Base-by-base conservation (phyloP, 2,888 invertebrate species). In the Parapristionchus giblindavisi region DNA sequence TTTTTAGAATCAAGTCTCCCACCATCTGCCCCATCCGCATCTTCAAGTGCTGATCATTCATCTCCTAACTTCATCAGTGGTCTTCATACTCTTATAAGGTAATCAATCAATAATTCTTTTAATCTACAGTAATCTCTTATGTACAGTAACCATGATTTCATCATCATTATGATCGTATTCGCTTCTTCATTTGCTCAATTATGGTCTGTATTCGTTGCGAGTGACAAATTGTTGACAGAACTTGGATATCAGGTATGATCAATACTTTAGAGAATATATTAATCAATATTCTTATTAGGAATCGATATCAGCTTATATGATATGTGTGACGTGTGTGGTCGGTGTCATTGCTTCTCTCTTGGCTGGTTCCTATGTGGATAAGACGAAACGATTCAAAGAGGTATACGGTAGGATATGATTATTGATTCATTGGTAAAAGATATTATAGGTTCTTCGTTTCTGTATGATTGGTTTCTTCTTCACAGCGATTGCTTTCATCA, bases 21-120 rank as follows among this genome's bases (percentile, higher is more conserved):
- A 5, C 83, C 83, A n/a, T 83, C 85, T 8, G 84, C 87, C n/a
- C 84, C 85, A 36, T 85, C 84, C 3, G 81, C 85, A 8, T 84
- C n/a, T n/a, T n/a, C 85, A 14, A 83, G 81, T 72, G 81, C 82
- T 21, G 77, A 80, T 75, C 82, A 81, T 63, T n/a, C 21, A 11
- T 36, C 71, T 38, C 71, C 71, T 40, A 58, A 71, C 56, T 71
- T 71, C 58, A 14, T 76, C 48, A 58, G 75, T 40, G 81, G 80
- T 6, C 76, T 81, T n/a, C 17, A 34, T 27, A 65, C 48, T 40
- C 27, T 65, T 6, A 6, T 65, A 27, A 40, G 24, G 40, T 40
- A 11, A 65, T 8, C 43, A 8, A 14, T 14, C 43, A 43, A 17
- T 43, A 43, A 43, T 43, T 17, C 43, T 43, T 43, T 8, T 43